Percentiles rank a stretch among this genome's conserved stretches.
Evolutionary conservation across 1,140 invertebrate genomes (phyloP).

Genomic region (Lerema accius): DNA sequence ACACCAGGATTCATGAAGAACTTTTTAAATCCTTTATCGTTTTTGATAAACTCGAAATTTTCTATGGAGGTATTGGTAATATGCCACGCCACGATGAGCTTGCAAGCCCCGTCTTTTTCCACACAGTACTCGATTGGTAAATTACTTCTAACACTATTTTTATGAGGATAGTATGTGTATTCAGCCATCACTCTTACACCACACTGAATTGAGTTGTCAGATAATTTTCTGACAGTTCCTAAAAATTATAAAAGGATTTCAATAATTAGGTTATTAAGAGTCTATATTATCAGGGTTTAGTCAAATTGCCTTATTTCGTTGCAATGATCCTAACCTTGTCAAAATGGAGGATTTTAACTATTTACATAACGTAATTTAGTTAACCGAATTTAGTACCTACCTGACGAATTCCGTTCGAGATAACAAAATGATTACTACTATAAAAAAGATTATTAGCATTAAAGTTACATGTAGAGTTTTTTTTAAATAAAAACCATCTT

Average conservation of each 20-base stretch:
- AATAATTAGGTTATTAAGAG: no score
- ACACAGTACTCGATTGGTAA: slow-evolving; percentile 67
- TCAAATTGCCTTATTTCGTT: no score
- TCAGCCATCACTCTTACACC: slow-evolving; percentile 61
- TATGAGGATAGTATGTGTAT: slow-evolving; percentile 63
- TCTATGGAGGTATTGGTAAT: slow-evolving; percentile 66
- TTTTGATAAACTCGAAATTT: slow-evolving; percentile 66
- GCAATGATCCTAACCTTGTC: no score
- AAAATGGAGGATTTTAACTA: no score
- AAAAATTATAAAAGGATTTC: slow-evolving; percentile 32
- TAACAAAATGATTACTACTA: no score
- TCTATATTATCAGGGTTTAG: no score
- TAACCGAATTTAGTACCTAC: no score
- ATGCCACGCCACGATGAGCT: slow-evolving; percentile 66
- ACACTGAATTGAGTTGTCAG: slow-evolving; percentile 57
- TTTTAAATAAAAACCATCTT: slow-evolving; percentile 21
- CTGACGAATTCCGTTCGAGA: no score
- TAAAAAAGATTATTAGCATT: no score
- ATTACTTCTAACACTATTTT: slow-evolving; percentile 25
- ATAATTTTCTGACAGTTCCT: slow-evolving; percentile 58
- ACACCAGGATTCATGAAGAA: slow-evolving; percentile 57
- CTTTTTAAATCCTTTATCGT: slow-evolving; percentile 59
- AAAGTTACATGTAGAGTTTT: no score
- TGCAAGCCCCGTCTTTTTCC: slow-evolving; percentile 56
- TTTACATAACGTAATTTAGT: no score